phyloP scores from a whole-genome alignment of 2,888 invertebrate genomes.

The Branchinecta sandiegonensis region DNA sequence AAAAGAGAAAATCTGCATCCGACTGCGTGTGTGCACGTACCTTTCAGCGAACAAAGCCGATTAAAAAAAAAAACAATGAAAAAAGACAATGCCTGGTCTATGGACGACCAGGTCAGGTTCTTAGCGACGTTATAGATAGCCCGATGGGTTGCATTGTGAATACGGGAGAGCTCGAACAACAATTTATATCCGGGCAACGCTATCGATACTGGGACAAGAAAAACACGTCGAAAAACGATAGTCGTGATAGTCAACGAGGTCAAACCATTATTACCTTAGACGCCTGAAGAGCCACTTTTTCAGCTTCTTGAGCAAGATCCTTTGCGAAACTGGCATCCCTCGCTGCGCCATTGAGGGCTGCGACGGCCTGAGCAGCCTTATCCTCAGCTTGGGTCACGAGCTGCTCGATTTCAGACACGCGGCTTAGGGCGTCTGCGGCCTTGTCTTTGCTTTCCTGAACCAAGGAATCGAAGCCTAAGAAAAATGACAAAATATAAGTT shows the following conservation, averaged over 20 bases:
- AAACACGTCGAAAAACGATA: too few relatives aligned
- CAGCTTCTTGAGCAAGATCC: slow-evolving; percentile 58
- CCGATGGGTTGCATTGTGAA: too few relatives aligned
- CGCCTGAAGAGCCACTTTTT: slow-evolving; percentile 61
- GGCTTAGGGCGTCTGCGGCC: slow-evolving; percentile 58
- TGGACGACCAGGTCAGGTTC: too few relatives aligned
- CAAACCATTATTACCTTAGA: slow-evolving; percentile 43
- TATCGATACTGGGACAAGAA: too few relatives aligned
- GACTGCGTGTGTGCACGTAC: too few relatives aligned
- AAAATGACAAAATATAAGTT: slow-evolving; percentile 14
- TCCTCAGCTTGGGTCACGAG: slow-evolving; percentile 53
- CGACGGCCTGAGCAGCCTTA: slow-evolving; percentile 53
- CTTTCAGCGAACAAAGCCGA: too few relatives aligned
- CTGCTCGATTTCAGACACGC: slow-evolving; percentile 57
- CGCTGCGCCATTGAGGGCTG: slow-evolving; percentile 58
- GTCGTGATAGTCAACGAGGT: background rate
- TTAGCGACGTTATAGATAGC: too few relatives aligned
- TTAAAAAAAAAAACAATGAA: too few relatives aligned
- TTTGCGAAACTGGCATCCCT: slow-evolving; percentile 57
- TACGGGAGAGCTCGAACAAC: too few relatives aligned
- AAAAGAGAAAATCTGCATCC: too few relatives aligned
- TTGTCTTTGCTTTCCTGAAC: slow-evolving; percentile 68
- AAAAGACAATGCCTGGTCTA: too few relatives aligned
- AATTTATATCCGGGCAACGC: too few relatives aligned
- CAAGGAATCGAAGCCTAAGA: slow-evolving; percentile 68